phyloP scores from a whole-genome alignment of 2,113 vertebrate species.

The Tricholaema leucomelas region DNA sequence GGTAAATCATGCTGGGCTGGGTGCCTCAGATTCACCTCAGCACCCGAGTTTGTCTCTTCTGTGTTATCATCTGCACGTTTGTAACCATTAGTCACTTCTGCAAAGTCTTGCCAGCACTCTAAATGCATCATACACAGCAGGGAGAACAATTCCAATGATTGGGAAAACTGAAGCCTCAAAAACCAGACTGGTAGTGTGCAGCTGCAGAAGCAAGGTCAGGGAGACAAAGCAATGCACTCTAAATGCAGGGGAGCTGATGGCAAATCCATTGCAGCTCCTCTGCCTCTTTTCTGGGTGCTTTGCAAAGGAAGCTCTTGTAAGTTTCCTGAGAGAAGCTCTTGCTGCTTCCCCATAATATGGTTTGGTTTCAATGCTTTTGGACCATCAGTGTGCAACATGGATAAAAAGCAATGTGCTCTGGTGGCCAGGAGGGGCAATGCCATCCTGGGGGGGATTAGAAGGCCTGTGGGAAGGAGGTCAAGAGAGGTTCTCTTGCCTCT shows the following conservation, averaged over 20 bases:
- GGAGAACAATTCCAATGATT: conserved; percentile 52
- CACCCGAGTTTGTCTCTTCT: background rate
- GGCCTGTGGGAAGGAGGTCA: too few relatives aligned
- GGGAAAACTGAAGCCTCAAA: background rate
- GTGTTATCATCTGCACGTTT: background rate
- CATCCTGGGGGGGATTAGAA: too few relatives aligned
- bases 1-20: background rate
- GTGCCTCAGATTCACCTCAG: background rate
- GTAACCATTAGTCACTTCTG: background rate
- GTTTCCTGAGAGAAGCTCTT: background rate
- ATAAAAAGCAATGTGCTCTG: too few relatives aligned
- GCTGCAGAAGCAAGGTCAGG: conserved; percentile 47
- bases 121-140: background rate
- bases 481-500: too few relatives aligned
- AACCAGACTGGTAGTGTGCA: background rate
- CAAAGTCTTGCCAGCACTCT: background rate
- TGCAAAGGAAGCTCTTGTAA: background rate
- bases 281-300: background rate
- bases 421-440: too few relatives aligned
- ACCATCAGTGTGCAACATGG: background rate
- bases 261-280: background rate
- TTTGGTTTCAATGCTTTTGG: conserved; percentile 29
- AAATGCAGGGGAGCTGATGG: background rate
- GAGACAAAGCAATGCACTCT: background rate
- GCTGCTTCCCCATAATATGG: background rate